Percentiles rank a stretch among this genome's conserved stretches.
Evolutionary conservation across 2,888 invertebrate species (phyloP).

Genomic region (Caenorhabditis sp.): DNA sequence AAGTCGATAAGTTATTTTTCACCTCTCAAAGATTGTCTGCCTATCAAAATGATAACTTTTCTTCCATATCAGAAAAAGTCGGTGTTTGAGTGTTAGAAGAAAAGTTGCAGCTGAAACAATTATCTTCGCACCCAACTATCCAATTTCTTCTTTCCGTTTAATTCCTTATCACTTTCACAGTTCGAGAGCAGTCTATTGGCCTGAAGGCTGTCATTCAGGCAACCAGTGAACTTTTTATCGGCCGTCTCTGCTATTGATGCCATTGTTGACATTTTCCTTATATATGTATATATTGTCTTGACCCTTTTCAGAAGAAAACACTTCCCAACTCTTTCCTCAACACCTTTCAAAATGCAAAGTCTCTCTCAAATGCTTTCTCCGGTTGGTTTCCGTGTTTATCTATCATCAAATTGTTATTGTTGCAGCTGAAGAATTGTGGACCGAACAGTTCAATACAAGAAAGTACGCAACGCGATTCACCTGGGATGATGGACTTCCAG

Average conservation of each 20-base stretch:
- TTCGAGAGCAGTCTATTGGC: slow-evolving; percentile 28
- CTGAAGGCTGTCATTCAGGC: background rate
- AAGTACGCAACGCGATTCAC: background rate
- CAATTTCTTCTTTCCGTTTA: background rate
- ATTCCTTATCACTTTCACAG: slow-evolving; percentile 4
- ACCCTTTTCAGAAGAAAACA: slow-evolving; percentile 6
- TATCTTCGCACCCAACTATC: background rate
- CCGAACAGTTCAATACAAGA: background rate
- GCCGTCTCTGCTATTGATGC: slow-evolving; percentile 28
- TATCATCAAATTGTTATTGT: too few species aligned
- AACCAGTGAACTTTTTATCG: slow-evolving; percentile 47
- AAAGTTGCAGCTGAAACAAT: slow-evolving; percentile 4
- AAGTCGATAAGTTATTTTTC: too few species aligned
- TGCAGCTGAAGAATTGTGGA: background rate
- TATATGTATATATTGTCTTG: slow-evolving; percentile 18
- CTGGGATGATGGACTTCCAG: slow-evolving; percentile 7
- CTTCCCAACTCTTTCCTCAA: background rate
- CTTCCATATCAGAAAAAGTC: too few species aligned
- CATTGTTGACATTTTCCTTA: slow-evolving; percentile 41
- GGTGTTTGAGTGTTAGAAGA: background rate
- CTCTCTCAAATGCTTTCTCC: slow-evolving; percentile 47
- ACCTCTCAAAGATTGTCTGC: too few species aligned
- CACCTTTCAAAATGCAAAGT: slow-evolving; percentile 26
- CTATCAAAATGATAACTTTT: too few species aligned
- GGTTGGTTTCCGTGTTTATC: slow-evolving; percentile 3